These are phyloP conservation scores for Copidosoma floridanum DNA, from an alignment of 1,140 invertebrate species.

Conservation along the genomic window DNA sequence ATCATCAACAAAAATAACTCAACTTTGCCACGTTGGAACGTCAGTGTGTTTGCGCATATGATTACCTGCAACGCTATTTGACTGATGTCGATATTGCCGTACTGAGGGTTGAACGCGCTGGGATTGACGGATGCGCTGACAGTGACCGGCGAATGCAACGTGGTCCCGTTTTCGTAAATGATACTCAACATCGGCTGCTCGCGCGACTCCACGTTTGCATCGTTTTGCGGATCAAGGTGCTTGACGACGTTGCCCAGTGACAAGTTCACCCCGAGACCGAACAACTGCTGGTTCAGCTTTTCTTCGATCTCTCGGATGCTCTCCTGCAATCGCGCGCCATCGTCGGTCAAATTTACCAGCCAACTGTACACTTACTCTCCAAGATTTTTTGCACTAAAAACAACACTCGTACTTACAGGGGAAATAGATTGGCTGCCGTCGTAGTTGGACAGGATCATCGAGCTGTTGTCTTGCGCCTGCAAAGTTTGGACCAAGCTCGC, in stretches of 20 bases:
- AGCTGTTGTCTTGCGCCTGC: conserved; percentile 49
- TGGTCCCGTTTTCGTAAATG: conserved; percentile 43
- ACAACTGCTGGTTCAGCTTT: conserved; percentile 52
- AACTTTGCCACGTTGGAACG: no score
- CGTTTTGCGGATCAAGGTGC: conserved; percentile 31
- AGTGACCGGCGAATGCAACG: conserved; percentile 33
- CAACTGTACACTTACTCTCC: no score
- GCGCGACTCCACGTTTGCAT: conserved; percentile 27
- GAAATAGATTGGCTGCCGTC: conserved; percentile 44
- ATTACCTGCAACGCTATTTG: conserved; percentile 44
- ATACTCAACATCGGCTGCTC: conserved; percentile 42
- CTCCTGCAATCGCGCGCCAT: conserved; percentile 43
- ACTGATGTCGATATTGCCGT: conserved; percentile 46
- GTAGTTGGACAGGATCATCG: conserved; percentile 48
- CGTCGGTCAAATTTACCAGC: no score
- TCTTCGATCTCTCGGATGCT: conserved; percentile 53
- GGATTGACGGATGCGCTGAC: conserved; percentile 23
- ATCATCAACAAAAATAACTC: no score
- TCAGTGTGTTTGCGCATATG: no score
- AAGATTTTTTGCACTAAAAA: not conserved
- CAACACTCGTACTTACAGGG: conserved; percentile 36
- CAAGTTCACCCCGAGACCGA: conserved; percentile 47
- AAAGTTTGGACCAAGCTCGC: conserved; percentile 42
- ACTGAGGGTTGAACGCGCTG: conserved; percentile 38
- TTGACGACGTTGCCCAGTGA: no score